Evolutionary conservation across 30 jellyfish, hydroid and myxozoan genomes (phyloP), one percentile per base, ranked within the genome.

Genomic region (Calvadosia cruxmelitensis): DNA sequence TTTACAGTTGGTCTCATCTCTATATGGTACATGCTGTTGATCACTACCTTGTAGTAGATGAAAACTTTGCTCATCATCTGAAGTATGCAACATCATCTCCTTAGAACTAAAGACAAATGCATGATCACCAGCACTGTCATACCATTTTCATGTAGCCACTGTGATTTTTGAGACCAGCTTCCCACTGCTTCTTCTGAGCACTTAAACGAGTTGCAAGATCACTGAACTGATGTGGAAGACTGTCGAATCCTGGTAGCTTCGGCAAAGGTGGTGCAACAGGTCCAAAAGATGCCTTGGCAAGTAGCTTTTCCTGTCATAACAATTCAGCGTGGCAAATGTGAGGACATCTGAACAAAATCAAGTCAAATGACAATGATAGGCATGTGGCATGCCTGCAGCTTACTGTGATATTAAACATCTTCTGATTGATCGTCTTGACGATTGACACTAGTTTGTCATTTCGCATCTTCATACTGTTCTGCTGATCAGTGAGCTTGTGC

Each of bases 401-500:
- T 62, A 79, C 92, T 53, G 70, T 27, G 33, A 79, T 3, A 3
- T 79, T 33, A 13, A 53, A 24, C 25, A 71, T 25, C 13, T 79
- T 72, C 31, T 49, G 70, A 50, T 71, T 62, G 28, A 79, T 27
- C 16, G 73, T 36, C 49, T 64, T 79, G 34, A 70, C 76, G 30
- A 79, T 26, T 63, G 70, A 69, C 29, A 81, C 62, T 49, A 79
- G 42, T 0, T 64, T 65, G 13, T 64, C 26, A 0, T 68, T 30
- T 42, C 75, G 63, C 29, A 63, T 70, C 69, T 79, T 69, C 29
- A 81, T 72, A 15, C 73, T 77, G 50, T 63, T 85, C 33, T 48
- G 52, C 1, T 80, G 81, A 66, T 71, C 93, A 13, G 84, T 32
- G 5, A 80, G 73, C 69, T 67, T 73, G 49, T 73, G 67, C 24